These are phyloP conservation scores for Drosophila truncata DNA, from an alignment of 1,140 invertebrate species.

Conservation along the genomic window DNA sequence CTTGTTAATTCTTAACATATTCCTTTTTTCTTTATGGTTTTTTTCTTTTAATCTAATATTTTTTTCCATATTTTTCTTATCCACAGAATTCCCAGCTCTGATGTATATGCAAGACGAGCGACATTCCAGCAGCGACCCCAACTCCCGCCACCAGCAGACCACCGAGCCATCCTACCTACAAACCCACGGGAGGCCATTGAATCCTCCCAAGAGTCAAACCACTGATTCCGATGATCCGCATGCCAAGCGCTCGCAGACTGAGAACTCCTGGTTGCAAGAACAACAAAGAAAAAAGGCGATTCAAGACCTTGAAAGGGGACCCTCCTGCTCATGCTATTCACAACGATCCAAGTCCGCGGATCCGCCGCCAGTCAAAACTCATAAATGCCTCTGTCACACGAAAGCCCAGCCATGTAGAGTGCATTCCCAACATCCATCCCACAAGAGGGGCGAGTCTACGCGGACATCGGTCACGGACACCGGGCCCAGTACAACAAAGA, in stretches of 20 bases:
- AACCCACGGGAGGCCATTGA: constrained; percentile 12
- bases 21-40: not conserved
- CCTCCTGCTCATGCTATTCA: not conserved
- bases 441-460: not conserved
- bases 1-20: not conserved
- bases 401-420: no score
- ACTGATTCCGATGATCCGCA: not conserved
- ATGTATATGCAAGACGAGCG: constrained; percentile 68
- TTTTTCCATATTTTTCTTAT: not conserved
- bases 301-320: not conserved
- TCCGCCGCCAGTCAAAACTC: constrained; percentile 12
- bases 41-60: not conserved
- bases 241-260: constrained; percentile 52
- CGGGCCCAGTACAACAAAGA: no score
- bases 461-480: not conserved
- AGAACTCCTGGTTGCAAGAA: constrained; percentile 36
- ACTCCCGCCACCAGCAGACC: constrained; percentile 52
- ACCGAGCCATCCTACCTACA: constrained; percentile 55
- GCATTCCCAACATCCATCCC: no score
- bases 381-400: not conserved
- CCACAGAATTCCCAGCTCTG: constrained; percentile 64
- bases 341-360: constrained; percentile 28
- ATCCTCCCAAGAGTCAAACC: not conserved
- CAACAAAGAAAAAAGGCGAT: not conserved
- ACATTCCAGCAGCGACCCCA: constrained; percentile 21